phyloP scores from a whole-genome alignment of 1,140 invertebrate genomes.

The Muscidifurax raptorellus region DNA sequence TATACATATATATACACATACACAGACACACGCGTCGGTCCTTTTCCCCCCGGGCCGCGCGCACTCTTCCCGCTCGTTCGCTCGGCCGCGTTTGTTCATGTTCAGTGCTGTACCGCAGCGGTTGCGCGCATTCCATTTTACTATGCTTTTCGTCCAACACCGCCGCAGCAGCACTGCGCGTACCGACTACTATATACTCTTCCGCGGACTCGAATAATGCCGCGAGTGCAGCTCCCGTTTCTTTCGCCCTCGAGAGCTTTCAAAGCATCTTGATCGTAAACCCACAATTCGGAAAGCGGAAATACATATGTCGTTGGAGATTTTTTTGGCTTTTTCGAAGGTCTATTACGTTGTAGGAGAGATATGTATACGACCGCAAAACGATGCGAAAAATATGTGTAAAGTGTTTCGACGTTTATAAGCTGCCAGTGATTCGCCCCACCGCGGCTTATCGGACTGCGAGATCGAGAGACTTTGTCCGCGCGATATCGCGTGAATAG shows the following conservation, averaged over 20 bases:
- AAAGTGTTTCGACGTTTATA: neutral
- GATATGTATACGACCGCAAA: neutral
- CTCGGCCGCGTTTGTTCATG: slow-evolving; percentile 62
- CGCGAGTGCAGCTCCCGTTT: neutral
- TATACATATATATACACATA: neutral
- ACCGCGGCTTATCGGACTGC: neutral
- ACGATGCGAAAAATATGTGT: neutral
- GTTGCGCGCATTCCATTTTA: slow-evolving; percentile 60
- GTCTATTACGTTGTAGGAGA: neutral
- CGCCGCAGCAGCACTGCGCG: neutral
- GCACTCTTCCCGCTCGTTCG: slow-evolving; percentile 15
- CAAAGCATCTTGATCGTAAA: neutral
- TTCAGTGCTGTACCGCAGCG: slow-evolving; percentile 52
- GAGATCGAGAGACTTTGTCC: neutral
- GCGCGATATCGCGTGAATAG: neutral
- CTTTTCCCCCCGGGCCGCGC: neutral
- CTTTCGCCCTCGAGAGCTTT: neutral
- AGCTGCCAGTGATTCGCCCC: neutral
- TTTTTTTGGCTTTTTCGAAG: neutral
- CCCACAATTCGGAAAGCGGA: too few relatives aligned
- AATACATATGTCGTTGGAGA: too few relatives aligned
- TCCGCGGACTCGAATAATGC: neutral
- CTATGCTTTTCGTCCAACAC: slow-evolving; percentile 33
- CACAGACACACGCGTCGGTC: neutral
- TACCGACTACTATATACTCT: neutral